These are phyloP conservation scores for Drosophila navojoa DNA, from an alignment of 1,140 invertebrate genomes.

Conservation along the genomic window DNA sequence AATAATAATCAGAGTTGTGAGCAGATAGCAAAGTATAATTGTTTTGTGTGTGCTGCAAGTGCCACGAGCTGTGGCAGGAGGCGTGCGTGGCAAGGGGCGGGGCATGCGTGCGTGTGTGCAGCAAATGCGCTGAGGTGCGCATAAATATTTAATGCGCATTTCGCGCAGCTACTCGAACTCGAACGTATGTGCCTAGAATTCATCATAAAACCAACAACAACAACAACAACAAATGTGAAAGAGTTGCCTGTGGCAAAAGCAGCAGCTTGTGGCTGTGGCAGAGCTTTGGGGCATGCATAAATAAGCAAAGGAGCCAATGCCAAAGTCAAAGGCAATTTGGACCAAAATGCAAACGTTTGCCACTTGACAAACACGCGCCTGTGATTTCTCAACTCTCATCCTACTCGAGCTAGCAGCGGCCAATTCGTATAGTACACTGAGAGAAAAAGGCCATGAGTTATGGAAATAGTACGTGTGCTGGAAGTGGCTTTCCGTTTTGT, in stretches of 20 bases:
- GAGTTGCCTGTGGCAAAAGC: conserved; percentile 7
- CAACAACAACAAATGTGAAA: conserved; percentile 3
- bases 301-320: conserved; percentile 51
- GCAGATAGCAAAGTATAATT: conserved; percentile 41
- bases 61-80: conserved; percentile 3
- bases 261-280: background rate
- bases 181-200: conserved; percentile 75
- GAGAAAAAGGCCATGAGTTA: background rate
- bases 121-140: conserved; percentile 70
- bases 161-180: conserved; percentile 34
- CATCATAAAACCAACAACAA: conserved; percentile 54
- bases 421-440: conserved; percentile 1
- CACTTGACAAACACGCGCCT: conserved; percentile 81
- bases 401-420: background rate
- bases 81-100: conserved; percentile 6
- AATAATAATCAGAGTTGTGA: conserved; percentile 28
- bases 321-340: conserved; percentile 72
- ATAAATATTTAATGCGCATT: conserved; percentile 73
- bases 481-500: background rate
- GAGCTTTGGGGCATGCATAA: conserved; percentile 65
- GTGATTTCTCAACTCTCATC: conserved; percentile 52
- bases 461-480: background rate
- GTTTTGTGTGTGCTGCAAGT: conserved; percentile 48
- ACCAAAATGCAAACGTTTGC: conserved; percentile 79
- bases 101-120: background rate